These are phyloP conservation scores for Artemia sinica DNA, from an alignment of 2,888 invertebrate species.

Conservation along the genomic window DNA sequence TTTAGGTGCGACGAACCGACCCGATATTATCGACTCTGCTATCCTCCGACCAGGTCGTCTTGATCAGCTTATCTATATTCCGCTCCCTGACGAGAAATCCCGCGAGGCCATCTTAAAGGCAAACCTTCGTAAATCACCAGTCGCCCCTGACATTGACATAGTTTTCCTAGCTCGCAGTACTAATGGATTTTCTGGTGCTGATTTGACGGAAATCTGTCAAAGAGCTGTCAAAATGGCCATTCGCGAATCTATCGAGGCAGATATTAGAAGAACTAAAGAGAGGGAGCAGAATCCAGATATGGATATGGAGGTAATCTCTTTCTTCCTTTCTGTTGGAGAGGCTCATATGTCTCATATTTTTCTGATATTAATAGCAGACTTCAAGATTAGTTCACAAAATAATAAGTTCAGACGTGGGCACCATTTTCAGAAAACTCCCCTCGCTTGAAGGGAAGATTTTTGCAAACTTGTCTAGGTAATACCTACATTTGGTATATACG, in stretches of 20 bases:
- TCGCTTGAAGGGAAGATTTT: no score
- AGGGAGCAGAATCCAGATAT: conserved; percentile 54
- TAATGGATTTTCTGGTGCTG: conserved; percentile 94
- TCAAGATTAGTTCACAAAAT: no score
- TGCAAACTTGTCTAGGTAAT: no score
- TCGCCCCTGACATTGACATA: conserved; percentile 85
- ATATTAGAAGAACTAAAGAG: conserved; percentile 75
- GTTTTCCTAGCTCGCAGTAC: conserved; percentile 49
- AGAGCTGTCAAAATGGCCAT: conserved; percentile 97
- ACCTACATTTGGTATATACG: no score
- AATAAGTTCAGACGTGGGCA: no score
- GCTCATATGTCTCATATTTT: no score
- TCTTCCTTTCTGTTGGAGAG: no score
- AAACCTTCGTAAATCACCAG: conserved; percentile 85
- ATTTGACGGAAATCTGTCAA: conserved; percentile 97
- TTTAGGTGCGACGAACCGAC: conserved; percentile 28
- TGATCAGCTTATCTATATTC: conserved; percentile 99
- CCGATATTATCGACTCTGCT: conserved; percentile 54
- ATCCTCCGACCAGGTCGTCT: conserved; percentile 94
- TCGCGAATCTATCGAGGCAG: conserved; percentile 89
- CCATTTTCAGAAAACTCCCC: no score
- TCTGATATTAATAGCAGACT: no score
- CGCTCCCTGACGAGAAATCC: conserved; percentile 95
- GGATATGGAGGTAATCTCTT: conserved; percentile 59
- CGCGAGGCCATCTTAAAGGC: conserved; percentile 89